Base-by-base conservation (phyloP, 2,888 invertebrate species). In the Drosophila borborema region DNA sequence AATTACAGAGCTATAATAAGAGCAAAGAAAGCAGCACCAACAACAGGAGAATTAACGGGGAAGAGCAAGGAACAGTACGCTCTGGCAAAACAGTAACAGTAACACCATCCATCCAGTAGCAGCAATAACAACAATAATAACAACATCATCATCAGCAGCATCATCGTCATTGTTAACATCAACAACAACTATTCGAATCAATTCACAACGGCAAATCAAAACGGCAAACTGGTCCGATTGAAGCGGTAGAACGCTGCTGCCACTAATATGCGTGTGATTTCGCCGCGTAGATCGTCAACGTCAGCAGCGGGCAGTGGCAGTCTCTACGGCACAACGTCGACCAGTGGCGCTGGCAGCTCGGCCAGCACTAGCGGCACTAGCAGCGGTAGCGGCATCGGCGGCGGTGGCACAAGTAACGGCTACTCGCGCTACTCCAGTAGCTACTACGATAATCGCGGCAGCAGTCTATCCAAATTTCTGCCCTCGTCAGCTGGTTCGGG, bases 201-300 rank as follows among this genome's bases (percentile, higher is more conserved):
- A 28, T 64, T 56, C 9, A 45, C 16, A 59, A 69, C 40, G 45
- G 49, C 43, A 31, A 56, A 56, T 28, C 46, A 74, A 75, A 76
- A 63, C 77, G 81, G 77, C 78, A 81, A 79, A 69, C 77, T 81
- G 78, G 49, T 79, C 62, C 77, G 77, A 67, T 66, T 66, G 79
- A 82, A 81, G 86, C 76, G 73, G 64, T 87, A 68, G 71, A 77
- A 73, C 79, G 71, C 75, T 75, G 81, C 84, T 77, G 78, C 80
- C 80, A 80, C 82, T 92, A 93, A 93, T 93, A 93, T 93, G 93
- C 93, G 93, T 92, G 93, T 93, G 90, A 92, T 93, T 91, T 93
- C 93, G 91, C 91, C 93, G 80, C 91, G 93, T 90, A 90, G 93
- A 90, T 92, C 92, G 82, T 92, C 93, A 88, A 88, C 91, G 82